phyloP scores from a whole-genome alignment of 2,888 invertebrate genomes.

The Macropis europaea region DNA sequence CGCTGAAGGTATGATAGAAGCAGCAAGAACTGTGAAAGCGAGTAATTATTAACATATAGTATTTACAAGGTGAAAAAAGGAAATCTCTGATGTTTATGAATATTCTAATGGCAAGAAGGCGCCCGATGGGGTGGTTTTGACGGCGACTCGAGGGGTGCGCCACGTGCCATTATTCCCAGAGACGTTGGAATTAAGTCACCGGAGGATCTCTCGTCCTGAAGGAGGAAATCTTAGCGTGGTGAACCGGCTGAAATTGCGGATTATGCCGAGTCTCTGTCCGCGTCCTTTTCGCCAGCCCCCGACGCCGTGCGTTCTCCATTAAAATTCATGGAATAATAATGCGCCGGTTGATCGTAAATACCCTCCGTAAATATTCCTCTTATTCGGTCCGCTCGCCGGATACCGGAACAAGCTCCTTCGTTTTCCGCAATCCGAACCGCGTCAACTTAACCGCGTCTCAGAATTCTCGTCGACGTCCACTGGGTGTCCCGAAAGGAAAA shows the following conservation, averaged over 20 bases:
- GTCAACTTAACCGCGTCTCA: too few species aligned
- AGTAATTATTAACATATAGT: too few species aligned
- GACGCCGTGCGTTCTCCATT: conserved; percentile 66
- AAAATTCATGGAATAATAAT: conserved; percentile 79
- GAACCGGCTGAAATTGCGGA: conserved; percentile 67
- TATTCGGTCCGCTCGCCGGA: conserved; percentile 43
- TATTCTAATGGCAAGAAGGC: neutral
- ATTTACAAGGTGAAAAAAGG: too few species aligned
- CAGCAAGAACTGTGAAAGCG: too few species aligned
- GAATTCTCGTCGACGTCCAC: conserved; percentile 2
- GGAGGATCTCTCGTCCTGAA: conserved; percentile 30
- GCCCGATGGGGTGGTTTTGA: neutral
- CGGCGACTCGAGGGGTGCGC: neutral
- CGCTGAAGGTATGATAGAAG: too few species aligned
- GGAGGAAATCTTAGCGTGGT: conserved; percentile 61
- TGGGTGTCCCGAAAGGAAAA: neutral
- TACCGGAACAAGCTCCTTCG: neutral
- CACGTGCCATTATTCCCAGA: conserved; percentile 52
- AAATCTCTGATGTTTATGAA: too few species aligned
- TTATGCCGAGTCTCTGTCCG: conserved; percentile 57
- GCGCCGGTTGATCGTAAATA: conserved; percentile 69
- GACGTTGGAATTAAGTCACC: conserved; percentile 66
- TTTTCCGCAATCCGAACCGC: neutral
- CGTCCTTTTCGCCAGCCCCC: conserved; percentile 27
- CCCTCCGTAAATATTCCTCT: conserved; percentile 53